Base-by-base conservation (phyloP, 2,113 vertebrate species). In the Pomatostomus ruficeps region DNA sequence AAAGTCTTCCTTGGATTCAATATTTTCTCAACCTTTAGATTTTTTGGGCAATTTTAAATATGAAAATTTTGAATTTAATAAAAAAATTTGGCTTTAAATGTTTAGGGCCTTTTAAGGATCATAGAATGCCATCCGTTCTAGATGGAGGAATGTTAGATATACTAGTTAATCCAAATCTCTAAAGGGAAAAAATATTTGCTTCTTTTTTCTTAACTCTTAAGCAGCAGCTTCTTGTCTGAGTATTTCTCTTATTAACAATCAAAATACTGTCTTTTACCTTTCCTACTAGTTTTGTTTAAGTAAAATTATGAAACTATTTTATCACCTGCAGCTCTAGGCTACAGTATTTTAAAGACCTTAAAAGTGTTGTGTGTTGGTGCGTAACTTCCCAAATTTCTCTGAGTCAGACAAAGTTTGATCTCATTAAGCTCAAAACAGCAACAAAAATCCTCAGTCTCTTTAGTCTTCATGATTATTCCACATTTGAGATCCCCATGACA, bases 11-110 rank as follows among this genome's bases (percentile, higher is more conserved):
- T 42, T 74, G 58, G 4, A 14, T 49, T 82, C 14, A 36, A 12
- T 1, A 4, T 65, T 82, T 55, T 16, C 35, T 42, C 0, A 0
- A 33, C 10, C 2, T 63, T 87, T 28, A 55, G 7, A 42, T 54
- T 59, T 38, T 46, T 42, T 5, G 3, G 3, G 4, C 24, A 55
- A 8, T 40, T 89, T 87, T 40, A 87, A 70, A 65, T 31, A 58
- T 2, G 11, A 15, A 3, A 38, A 45, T 33, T 75, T 24, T 46
- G 5, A 72, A 43, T 58, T 57, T 40, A 65, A 33, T 6, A 1
- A 8, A 18, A 52, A 61, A 61, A 28, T 3, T 1, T 9, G 40
- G 3, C 8, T 67, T 38, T 20, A 57, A 51, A 25, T 3, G 2
- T 40, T 70, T 52, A 36, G 3, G 3, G 2, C 3, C 42, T 73